phyloP scores from a whole-genome alignment of 1,140 invertebrate genomes.

The Diorhabda carinulata region DNA sequence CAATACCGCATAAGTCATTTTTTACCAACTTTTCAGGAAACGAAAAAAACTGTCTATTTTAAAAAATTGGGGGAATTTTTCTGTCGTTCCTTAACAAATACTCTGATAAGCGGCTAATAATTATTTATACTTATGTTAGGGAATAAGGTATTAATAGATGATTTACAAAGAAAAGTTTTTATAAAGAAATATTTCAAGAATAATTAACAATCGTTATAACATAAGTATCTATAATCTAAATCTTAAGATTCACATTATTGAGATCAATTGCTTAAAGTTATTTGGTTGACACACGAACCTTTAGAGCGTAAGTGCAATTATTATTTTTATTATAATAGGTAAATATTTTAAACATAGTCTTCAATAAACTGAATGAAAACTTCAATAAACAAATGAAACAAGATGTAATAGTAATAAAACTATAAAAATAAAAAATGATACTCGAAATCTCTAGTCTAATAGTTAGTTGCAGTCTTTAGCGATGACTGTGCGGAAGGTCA shows the following conservation, averaged over 20 bases:
- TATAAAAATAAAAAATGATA: too few relatives aligned
- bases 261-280: neutral
- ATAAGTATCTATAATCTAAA: neutral
- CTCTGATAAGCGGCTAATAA: neutral
- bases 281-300: too few relatives aligned
- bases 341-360: too few relatives aligned
- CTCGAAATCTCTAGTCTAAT: too few relatives aligned
- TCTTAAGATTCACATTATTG: neutral
- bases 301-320: too few relatives aligned
- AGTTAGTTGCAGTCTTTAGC: too few relatives aligned
- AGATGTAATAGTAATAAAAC: too few relatives aligned
- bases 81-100: neutral
- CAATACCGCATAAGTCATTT: slow-evolving; percentile 14
- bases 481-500: too few relatives aligned
- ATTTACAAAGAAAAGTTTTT: neutral
- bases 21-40: slow-evolving; percentile 17
- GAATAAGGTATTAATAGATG: neutral
- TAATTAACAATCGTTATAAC: neutral
- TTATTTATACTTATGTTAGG: neutral
- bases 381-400: too few relatives aligned
- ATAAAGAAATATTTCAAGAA: neutral
- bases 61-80: neutral
- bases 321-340: too few relatives aligned
- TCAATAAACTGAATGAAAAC: too few relatives aligned
- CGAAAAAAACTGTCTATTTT: slow-evolving; percentile 15